Evolutionary conservation across 2,888 invertebrate genomes (phyloP), one percentile per base, ranked within the genome.

Genomic region (Diarsia brunnea): DNA sequence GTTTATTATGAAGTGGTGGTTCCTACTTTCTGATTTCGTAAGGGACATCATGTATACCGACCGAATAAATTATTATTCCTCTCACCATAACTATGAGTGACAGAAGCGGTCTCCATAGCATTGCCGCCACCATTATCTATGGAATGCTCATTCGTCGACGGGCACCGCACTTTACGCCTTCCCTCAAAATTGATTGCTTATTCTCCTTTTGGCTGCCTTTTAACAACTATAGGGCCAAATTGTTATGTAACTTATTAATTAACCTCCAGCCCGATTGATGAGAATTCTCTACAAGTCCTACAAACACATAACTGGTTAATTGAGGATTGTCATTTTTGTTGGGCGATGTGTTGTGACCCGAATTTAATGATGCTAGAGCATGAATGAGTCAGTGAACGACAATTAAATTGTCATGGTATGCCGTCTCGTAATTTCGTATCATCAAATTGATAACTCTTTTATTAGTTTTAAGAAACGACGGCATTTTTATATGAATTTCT

Each of bases 81-180:
- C 10, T 27, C 43, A 7, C 68, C 38, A 21, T 27, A 38, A 38
- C 47, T 21, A 38, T 21, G 8, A 47, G 19, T 21, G n/a, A 83
- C 61, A 83, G 61, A 91, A 91, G 91, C 84, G 82, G 27, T 75
- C 82, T 93, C 94, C 88, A 91, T 67, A 86, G 55, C 81, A 77
- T 66, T 27, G 43, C 68, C 81, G 77, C 92, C 78, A 74, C 91
- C 89, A 92, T 92, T 92, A 91, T 89, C 90, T 80, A 85, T 90
- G 91, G 93, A 93, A 94, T 94, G 93, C 81, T 90, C 89, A 90
- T 91, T 91, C 92, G 92, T 89, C 90, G 91, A 84, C 89, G 89
- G 86, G 91, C 85, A 86, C 91, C 91, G 88, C 93, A 93, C 93
- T 94, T 94, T 93, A 90, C 94, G 94, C 93, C 93, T 92, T 89